Evolutionary conservation across 2,797 vertebrate genomes (phyloP), one percentile per base, ranked within the genome.

Genomic region (Zalophus californianus): DNA sequence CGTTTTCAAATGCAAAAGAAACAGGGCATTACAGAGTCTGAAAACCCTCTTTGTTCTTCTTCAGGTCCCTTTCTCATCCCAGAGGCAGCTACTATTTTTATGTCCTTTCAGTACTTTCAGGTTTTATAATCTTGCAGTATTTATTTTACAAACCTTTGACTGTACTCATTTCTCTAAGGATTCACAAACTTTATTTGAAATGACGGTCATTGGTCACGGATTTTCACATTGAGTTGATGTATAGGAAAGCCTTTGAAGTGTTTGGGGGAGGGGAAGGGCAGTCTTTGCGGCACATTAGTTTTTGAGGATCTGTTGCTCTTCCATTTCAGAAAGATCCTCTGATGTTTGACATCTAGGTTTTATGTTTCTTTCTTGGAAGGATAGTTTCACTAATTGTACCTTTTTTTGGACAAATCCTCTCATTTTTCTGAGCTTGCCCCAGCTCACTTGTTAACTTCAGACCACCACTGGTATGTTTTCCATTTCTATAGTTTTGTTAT

Each of bases 161-260:
- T 27, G 0, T 85, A 66, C 77, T 90, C n/a, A 92, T 68, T 89
- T 62, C 48, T 75, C 11, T 86, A 64, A 90, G 60, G 21, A 62
- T 68, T 92, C 64, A 35, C 64, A 50, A 41, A 96, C 62, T 92
- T 87, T 82, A 83, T 56, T 90, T 90, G 70, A 85, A 60, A 14
- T 32, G 68, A 73, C 35, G n/a, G 14, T 94, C 52, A 41, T 62
- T 7, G 23, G 52, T 68, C 12, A 77, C 32, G 77, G 9, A 66
- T 89, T 78, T 64, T 83, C 35, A 41, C n/a, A 58, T 54, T 91
- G 60, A 38, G 25, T 75, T 79, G 92, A 50, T 68, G 7, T 94
- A 3, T 14, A 23, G 60, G 18, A 90, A 86, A 86, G 14, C 64
- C 23, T 16, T 20, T 75, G 64, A 89, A 70, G 23, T 7, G 32